Percentiles rank a stretch among this genome's conserved stretches.
phyloP scores from a whole-genome alignment of 2,888 invertebrate genomes.

The Hydrotaea diabolus region DNA sequence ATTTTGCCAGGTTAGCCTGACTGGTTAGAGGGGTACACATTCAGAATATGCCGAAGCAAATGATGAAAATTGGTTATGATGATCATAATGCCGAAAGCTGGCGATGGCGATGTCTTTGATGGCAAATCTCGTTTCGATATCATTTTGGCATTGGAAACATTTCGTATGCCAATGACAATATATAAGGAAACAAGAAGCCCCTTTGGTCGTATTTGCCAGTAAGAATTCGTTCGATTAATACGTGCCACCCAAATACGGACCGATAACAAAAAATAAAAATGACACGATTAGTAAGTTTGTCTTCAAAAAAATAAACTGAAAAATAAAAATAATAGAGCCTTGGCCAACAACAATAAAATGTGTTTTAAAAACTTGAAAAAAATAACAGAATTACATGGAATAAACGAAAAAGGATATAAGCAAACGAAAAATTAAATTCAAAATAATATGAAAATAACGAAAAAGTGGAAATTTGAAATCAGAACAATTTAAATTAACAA shows the following conservation, averaged over 20 bases:
- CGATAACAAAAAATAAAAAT: constrained; percentile 63
- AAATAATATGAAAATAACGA: background rate
- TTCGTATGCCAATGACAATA: constrained; percentile 73
- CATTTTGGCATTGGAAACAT: constrained; percentile 67
- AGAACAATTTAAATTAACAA: background rate
- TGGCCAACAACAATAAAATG: constrained; percentile 18
- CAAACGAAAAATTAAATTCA: background rate
- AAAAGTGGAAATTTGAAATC: background rate
- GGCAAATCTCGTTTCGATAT: constrained; percentile 63
- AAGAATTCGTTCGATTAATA: constrained; percentile 76
- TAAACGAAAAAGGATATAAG: background rate
- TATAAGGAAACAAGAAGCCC: constrained; percentile 79
- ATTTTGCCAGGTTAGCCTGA: background rate
- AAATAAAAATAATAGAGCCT: background rate
- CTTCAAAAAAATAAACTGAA: constrained; percentile 14
- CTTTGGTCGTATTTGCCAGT: constrained; percentile 77
- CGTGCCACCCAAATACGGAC: constrained; percentile 57
- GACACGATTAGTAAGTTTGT: constrained; percentile 76
- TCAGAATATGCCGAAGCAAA: constrained; percentile 9
- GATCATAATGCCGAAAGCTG: constrained; percentile 1
- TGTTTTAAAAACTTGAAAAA: background rate
- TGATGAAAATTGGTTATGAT: constrained; percentile 6
- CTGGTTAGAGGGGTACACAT: background rate
- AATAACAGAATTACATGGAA: background rate
- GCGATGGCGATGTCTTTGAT: constrained; percentile 36